phyloP scores from a whole-genome alignment of 2,113 vertebrate genomes.

The Astur gentilis region DNA sequence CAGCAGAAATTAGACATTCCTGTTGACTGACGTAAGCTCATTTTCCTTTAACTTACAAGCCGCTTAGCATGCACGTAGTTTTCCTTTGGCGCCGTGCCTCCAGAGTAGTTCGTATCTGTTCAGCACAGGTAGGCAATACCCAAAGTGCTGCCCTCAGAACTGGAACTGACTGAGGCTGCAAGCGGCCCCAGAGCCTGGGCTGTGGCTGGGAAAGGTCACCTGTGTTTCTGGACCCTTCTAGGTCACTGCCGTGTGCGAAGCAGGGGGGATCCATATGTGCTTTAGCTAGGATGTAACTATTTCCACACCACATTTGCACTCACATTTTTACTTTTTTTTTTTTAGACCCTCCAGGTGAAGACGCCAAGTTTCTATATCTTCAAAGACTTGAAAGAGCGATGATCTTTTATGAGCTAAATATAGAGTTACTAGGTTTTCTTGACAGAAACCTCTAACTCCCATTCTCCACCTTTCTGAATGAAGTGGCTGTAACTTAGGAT shows the following conservation, averaged over 20 bases:
- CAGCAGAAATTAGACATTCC: background rate
- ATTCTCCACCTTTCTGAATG: background rate
- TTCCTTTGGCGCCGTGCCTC: fast-evolving
- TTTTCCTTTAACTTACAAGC: background rate
- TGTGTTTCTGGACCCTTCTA: background rate
- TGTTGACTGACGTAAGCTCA: background rate
- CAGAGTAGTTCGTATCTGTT: background rate
- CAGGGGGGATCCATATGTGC: background rate
- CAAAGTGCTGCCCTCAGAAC: background rate
- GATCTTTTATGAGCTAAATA: background rate
- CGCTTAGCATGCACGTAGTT: fast-evolving
- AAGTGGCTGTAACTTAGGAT: background rate
- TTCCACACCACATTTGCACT: background rate
- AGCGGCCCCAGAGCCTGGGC: background rate
- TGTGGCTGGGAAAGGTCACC: background rate
- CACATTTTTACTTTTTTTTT: background rate
- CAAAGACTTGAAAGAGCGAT: background rate
- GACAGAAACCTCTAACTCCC: background rate
- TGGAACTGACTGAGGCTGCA: background rate
- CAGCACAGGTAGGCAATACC: fast-evolving
- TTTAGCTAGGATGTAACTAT: background rate
- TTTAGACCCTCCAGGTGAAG: background rate
- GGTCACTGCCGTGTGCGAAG: background rate
- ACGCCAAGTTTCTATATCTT: background rate
- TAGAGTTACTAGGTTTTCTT: background rate